Evolutionary conservation across 2,888 invertebrate species (phyloP).

Genomic region (Folsomia manolachei): DNA sequence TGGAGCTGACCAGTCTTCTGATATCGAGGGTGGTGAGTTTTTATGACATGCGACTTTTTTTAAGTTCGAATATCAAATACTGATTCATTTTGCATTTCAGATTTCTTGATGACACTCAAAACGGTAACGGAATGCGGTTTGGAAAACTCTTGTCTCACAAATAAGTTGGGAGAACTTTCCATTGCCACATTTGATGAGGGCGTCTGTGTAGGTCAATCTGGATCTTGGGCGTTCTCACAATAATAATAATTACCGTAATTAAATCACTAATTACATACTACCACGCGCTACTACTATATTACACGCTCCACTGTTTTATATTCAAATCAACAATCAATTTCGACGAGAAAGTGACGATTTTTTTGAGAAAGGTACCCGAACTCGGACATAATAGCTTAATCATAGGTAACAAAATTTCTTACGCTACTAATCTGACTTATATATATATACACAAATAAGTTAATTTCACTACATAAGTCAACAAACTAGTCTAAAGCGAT

Average conservation of each 20-base stretch:
- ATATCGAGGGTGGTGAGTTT: conserved; percentile 43
- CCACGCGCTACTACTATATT: too few relatives aligned
- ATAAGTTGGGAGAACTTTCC: conserved; percentile 79
- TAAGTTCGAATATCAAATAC: neutral
- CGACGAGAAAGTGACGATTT: too few relatives aligned
- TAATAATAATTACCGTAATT: too few relatives aligned
- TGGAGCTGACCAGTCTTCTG: conserved; percentile 36
- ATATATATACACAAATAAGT: too few relatives aligned
- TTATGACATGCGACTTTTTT: neutral
- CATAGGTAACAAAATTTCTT: neutral
- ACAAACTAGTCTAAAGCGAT: neutral
- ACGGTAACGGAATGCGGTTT: conserved; percentile 51
- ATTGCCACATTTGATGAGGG: conserved; percentile 86
- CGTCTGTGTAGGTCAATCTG: conserved; percentile 79
- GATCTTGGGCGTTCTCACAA: conserved; percentile 71
- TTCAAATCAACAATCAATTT: too few relatives aligned
- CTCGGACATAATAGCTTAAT: too few relatives aligned
- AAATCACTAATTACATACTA: too few relatives aligned
- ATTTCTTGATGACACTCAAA: conserved; percentile 56
- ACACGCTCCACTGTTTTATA: too few relatives aligned
- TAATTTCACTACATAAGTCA: too few relatives aligned
- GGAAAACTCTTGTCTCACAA: conserved; percentile 68
- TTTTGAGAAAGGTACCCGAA: too few relatives aligned
- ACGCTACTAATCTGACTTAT: neutral
- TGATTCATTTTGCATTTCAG: conserved; percentile 53